Base-by-base conservation (phyloP, 2,888 invertebrate species). In the Tipula confusa region DNA sequence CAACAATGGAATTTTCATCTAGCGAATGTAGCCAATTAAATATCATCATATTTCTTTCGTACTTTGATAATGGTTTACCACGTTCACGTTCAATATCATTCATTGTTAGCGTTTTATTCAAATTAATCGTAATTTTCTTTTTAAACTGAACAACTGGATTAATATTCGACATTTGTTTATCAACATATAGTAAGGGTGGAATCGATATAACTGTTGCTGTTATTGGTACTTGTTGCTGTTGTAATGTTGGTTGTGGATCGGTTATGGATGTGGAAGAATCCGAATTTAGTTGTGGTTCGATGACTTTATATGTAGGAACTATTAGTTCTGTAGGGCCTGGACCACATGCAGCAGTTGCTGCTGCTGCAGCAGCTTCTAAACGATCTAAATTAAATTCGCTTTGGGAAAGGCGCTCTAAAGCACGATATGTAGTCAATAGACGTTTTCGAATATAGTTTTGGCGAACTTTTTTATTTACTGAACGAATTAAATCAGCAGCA, bases 41-140 rank as follows among this genome's bases (percentile, higher is more conserved):
- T 84, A 97, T 97, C 95, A 97, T 96, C 94, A 97, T 96, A 89
- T 97, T 97, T n/a, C 96, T 90, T 87, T 96, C 96, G 89, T 96
- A 96, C 87, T 96, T 96, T n/a, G 95, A 95, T 11, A 96, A 91
- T 0, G 96, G 96, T 84, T 95, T 94, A 0, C 96, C 96, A 0
- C 95, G 91, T 87, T 96, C 95, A 83, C 95, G 90, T 86, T 96
- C 96, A 36, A 96, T 92, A 87, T 96, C 96, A 0, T 94, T 92
- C 2, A 95, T 93, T 0, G 96, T 95, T 1, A 96, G 90, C 91
- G 91, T 85, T 87, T 88, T 84, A 86, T 84, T 85, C 5, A 85
- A 84, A 84, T 85, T 85, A 80, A 85, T 83, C 1, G 84, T 84
- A 31, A 85, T 85, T 48, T 85, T 85, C 79, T 85, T 84, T 43